These are phyloP conservation scores for Bettongia penicillata DNA, from an alignment of 2,113 vertebrate species.

Conservation along the genomic window DNA sequence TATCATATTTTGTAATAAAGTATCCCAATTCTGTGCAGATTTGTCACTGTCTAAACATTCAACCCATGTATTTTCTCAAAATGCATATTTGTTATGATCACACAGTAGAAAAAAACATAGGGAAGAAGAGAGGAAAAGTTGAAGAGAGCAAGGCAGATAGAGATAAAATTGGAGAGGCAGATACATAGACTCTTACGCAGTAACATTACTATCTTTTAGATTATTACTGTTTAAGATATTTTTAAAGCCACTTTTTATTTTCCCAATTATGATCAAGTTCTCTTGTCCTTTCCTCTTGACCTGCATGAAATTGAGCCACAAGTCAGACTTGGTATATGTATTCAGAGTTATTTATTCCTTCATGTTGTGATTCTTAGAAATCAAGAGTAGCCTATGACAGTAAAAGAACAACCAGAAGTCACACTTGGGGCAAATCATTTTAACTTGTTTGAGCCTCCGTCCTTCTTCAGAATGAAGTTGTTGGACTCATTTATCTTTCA, in stretches of 20 bases:
- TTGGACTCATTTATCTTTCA: constrained; percentile 34
- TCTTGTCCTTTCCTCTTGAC: not conserved
- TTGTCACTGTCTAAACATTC: constrained; percentile 24
- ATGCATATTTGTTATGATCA: not conserved
- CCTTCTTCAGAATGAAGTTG: constrained; percentile 11
- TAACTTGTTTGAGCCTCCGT: not conserved
- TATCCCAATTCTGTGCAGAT: not conserved
- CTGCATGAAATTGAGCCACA: constrained; percentile 22
- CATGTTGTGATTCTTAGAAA: not conserved
- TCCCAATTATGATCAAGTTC: not conserved
- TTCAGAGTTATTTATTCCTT: not conserved
- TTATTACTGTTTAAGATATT: not conserved
- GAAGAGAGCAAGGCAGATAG: not conserved
- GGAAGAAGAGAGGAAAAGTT: not conserved
- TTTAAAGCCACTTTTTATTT: constrained; percentile 7
- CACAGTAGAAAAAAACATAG: constrained; percentile 1
- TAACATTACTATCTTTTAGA: not conserved
- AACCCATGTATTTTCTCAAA: constrained; percentile 29
- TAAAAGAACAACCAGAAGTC: not conserved
- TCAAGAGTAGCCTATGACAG: not conserved
- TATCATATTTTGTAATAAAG: not conserved
- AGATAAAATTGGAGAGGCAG: not conserved
- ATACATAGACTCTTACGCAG: not conserved
- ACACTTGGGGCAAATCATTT: not conserved
- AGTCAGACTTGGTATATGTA: not conserved